These are phyloP conservation scores for Loris lydekkerianus DNA, from an alignment of 2,797 vertebrate species.

Conservation along the genomic window DNA sequence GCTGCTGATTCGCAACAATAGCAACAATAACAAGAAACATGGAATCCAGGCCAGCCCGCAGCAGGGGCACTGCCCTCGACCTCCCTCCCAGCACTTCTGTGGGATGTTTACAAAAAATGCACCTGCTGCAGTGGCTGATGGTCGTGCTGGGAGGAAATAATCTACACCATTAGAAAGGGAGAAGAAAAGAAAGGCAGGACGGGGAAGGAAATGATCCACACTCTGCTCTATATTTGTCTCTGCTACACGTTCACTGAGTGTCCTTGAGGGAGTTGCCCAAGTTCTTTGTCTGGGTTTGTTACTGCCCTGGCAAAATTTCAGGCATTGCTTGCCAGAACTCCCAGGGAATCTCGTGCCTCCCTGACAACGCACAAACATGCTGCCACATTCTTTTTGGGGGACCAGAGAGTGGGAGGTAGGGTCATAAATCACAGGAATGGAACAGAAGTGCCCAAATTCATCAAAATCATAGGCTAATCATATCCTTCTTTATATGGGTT, in stretches of 20 bases:
- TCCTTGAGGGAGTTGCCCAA: constrained; percentile 58
- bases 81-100: neutral
- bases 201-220: neutral
- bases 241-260: neutral
- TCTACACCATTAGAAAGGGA: neutral
- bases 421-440: neutral
- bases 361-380: fast-evolving
- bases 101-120: constrained; percentile 40
- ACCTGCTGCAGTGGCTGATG: neutral
- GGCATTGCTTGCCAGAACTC: neutral
- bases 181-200: neutral
- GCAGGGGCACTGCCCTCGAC: constrained; percentile 56
- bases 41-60: constrained; percentile 59
- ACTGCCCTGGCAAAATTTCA: neutral
- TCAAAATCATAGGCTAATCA: neutral
- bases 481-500: neutral
- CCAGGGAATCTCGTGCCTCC: neutral
- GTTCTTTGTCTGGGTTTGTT: constrained; percentile 9
- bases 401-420: neutral
- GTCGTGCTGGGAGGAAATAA: neutral
- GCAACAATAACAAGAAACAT: neutral
- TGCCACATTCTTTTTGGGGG: neutral
- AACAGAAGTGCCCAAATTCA: neutral
- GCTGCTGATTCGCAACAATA: neutral
- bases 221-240: constrained; percentile 62